Conservation (phyloP, 2,797 vertebrate genomes). For the Leontopithecus rosalia region DNA sequence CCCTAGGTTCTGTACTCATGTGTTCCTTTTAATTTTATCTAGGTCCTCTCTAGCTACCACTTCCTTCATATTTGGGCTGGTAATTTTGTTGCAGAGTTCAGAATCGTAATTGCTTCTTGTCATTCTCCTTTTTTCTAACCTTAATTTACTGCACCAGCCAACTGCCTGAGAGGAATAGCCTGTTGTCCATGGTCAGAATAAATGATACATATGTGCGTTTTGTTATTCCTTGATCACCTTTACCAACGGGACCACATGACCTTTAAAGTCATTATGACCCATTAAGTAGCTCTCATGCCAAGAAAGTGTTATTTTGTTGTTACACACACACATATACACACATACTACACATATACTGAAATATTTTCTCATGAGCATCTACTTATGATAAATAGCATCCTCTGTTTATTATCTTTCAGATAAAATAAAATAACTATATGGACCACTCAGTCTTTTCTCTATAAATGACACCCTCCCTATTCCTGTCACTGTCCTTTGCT, state of each 20-base stretch:
- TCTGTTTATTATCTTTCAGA: not conserved
- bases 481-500: not conserved
- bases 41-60: not conserved
- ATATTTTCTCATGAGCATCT: not conserved
- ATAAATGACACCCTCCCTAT: not conserved
- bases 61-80: not conserved
- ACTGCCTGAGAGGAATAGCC: not conserved
- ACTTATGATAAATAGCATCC: not conserved
- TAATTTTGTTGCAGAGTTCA: not conserved
- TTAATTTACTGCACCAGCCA: not conserved
- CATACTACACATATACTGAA: not conserved
- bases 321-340: no score
- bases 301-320: not conserved
- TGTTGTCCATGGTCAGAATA: not conserved
- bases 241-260: not conserved
- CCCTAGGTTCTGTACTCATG: not conserved
- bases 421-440: not conserved
- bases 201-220: not conserved
- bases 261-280: not conserved
- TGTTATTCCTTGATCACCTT: not conserved
- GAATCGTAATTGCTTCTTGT: not conserved
- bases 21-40: not conserved
- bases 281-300: not conserved
- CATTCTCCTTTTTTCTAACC: not conserved
- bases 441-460: not conserved